Conservation (phyloP, 1,140 invertebrate genomes). For the Drosophila elegans region DNA sequence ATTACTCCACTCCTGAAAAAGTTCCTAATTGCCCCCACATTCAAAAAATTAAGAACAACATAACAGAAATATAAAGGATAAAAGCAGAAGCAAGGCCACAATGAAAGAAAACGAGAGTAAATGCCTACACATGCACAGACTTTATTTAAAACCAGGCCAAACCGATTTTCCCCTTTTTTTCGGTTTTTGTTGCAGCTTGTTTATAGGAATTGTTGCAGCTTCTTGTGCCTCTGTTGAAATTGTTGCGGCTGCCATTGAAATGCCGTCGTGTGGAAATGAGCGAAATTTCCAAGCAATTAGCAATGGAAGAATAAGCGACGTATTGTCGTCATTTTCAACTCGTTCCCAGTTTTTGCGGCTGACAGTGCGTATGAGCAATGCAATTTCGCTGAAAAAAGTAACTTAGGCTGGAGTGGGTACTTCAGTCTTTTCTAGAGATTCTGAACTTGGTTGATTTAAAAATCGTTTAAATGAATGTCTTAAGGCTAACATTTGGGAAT, state of each 20-base stretch:
- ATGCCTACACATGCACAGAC: slow-evolving; percentile 45
- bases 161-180: slow-evolving; percentile 31
- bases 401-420: not conserved
- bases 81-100: slow-evolving; percentile 12
- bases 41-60: slow-evolving; percentile 36
- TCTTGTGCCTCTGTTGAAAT: slow-evolving; percentile 49
- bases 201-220: slow-evolving; percentile 57
- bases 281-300: slow-evolving; percentile 80
- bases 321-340: slow-evolving; percentile 18
- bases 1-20: slow-evolving; percentile 3
- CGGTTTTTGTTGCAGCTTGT: slow-evolving; percentile 21
- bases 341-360: not conserved
- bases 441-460: too few species aligned
- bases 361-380: slow-evolving; percentile 29
- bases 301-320: slow-evolving; percentile 40
- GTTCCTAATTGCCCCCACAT: slow-evolving; percentile 13
- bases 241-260: slow-evolving; percentile 72
- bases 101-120: slow-evolving; percentile 41
- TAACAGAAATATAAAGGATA: slow-evolving; percentile 14
- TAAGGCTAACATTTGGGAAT: too few species aligned
- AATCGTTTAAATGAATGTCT: too few species aligned
- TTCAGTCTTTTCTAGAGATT: not conserved
- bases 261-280: slow-evolving; percentile 71
- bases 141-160: slow-evolving; percentile 60
- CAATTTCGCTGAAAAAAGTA: not conserved